phyloP scores from a whole-genome alignment of 2,113 vertebrate species.

The Apteryx mantelli region DNA sequence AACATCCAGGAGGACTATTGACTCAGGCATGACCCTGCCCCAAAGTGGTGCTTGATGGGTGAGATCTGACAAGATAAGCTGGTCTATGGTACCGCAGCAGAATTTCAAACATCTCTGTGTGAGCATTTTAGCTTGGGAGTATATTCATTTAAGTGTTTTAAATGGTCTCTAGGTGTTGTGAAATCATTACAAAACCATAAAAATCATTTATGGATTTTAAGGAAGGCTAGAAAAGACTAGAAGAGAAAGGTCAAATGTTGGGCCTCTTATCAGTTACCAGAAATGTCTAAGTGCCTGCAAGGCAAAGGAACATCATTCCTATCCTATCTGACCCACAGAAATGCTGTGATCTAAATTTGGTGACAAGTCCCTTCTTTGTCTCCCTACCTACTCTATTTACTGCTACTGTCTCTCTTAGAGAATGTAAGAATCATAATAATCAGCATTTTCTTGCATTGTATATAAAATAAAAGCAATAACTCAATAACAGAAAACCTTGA shows the following conservation, averaged over 20 bases:
- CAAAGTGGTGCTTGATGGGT: background rate
- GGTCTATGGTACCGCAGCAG: background rate
- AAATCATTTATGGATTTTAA: background rate
- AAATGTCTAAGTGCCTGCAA: background rate
- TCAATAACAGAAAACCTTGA: slow-evolving; percentile 28
- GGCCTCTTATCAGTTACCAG: background rate
- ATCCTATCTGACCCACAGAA: background rate
- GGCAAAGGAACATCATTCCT: background rate
- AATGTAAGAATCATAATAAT: slow-evolving; percentile 34
- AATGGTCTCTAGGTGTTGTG: background rate
- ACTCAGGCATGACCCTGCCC: background rate
- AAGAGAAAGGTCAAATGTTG: background rate
- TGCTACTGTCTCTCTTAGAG: background rate
- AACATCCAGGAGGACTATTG: background rate
- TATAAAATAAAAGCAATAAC: slow-evolving; percentile 47
- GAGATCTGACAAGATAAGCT: background rate
- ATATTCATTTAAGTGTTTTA: background rate
- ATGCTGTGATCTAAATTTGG: background rate
- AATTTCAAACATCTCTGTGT: background rate
- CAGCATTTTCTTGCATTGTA: slow-evolving; percentile 6
- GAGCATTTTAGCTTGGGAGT: background rate
- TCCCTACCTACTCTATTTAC: background rate
- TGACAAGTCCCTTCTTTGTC: background rate
- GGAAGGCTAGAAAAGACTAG: background rate
- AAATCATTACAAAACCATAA: background rate